These are phyloP conservation scores for Anguilla anguilla DNA, from an alignment of 2,797 vertebrate genomes.

Conservation along the genomic window DNA sequence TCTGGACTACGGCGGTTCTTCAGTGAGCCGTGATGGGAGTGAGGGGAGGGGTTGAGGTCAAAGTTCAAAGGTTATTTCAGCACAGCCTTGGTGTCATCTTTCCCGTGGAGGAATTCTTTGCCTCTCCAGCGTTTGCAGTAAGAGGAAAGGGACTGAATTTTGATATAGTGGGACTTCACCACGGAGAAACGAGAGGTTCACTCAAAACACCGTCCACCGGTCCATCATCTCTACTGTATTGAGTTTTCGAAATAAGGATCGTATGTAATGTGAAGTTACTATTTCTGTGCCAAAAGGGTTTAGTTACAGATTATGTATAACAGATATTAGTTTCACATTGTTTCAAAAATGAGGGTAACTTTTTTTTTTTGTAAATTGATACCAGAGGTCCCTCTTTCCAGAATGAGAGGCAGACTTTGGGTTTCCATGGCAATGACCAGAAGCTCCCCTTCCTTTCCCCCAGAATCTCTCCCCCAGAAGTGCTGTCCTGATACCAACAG, in stretches of 20 bases:
- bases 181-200: not conserved
- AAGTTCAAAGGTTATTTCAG: not conserved
- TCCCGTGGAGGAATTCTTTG: not conserved
- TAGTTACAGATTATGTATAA: not conserved
- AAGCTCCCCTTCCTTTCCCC: not conserved
- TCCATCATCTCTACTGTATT: not conserved
- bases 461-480: not conserved
- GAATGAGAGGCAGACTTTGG: not conserved
- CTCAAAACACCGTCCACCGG: not conserved
- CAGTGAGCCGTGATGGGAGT: not conserved
- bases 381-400: conserved; percentile 2
- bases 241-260: not conserved
- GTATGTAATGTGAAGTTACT: not conserved
- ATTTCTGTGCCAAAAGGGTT: not conserved
- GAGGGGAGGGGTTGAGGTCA: not conserved
- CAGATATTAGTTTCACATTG: too few species aligned
- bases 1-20: not conserved
- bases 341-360: not conserved
- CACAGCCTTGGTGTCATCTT: not conserved
- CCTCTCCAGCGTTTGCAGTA: not conserved
- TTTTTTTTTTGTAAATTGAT: not conserved
- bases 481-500: not conserved
- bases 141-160: not conserved
- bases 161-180: not conserved
- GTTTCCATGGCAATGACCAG: not conserved